Conservation (phyloP, 1,140 invertebrate genomes). For the Bilobella aurantiaca region DNA sequence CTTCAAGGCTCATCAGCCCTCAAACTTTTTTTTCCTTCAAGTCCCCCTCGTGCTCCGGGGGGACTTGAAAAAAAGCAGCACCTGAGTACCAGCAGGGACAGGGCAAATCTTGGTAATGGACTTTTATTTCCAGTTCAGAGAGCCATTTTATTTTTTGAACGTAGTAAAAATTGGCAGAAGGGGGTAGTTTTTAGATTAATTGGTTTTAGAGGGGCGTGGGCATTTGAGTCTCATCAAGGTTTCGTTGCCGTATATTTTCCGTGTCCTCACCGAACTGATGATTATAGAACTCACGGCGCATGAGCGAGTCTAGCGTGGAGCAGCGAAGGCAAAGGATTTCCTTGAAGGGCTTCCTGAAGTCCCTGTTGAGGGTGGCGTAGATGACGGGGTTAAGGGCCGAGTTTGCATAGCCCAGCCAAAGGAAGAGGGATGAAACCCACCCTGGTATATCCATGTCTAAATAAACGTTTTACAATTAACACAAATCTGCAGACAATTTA, state of each 20-base stretch:
- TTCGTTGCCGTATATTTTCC: slow-evolving; percentile 14
- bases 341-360: slow-evolving; percentile 85
- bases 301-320: slow-evolving; percentile 75
- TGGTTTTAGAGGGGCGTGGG: background rate
- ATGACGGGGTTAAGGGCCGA: slow-evolving; percentile 71
- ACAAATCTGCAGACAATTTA: background rate
- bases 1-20: background rate
- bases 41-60: no score
- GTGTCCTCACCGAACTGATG: slow-evolving; percentile 64
- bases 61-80: no score
- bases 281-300: slow-evolving; percentile 84
- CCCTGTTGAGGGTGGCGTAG: slow-evolving; percentile 80
- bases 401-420: slow-evolving; percentile 50
- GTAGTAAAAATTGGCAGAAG: background rate
- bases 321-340: slow-evolving; percentile 81
- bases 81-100: no score
- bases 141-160: background rate
- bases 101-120: background rate
- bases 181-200: no score
- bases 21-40: no score
- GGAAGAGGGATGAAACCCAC: slow-evolving; percentile 39
- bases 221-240: background rate
- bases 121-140: background rate
- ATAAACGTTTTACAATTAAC: background rate
- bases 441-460: slow-evolving; percentile 35